Percentiles rank a stretch among this genome's conserved stretches.
Evolutionary conservation across 2,113 vertebrate species (phyloP).

Genomic region (Ptyas mucosa): DNA sequence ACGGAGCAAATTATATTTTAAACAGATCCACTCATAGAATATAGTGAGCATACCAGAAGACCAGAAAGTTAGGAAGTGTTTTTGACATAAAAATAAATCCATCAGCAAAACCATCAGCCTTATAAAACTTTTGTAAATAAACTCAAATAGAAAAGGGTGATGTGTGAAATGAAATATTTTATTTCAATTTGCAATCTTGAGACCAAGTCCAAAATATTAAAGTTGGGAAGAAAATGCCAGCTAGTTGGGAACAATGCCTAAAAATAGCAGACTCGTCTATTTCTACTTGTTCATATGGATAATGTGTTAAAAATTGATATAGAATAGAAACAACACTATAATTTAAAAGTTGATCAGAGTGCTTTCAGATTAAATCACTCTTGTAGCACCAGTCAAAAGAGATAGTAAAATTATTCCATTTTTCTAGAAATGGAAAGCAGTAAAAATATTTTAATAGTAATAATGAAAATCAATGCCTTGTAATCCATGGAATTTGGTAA

Average conservation of each 20-base stretch:
- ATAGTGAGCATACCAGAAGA: background rate
- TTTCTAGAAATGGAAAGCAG: background rate
- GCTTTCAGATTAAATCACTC: too few relatives aligned
- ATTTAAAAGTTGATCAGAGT: background rate
- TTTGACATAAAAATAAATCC: background rate
- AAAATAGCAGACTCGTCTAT: background rate
- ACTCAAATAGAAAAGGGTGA: constrained; percentile 3
- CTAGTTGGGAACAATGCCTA: background rate
- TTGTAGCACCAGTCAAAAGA: background rate
- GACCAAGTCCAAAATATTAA: background rate
- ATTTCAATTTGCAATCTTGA: background rate
- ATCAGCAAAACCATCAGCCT: background rate
- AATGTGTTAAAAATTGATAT: background rate
- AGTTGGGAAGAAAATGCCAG: background rate
- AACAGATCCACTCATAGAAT: background rate
- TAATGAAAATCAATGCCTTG: background rate
- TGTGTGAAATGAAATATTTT: background rate
- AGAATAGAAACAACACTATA: background rate
- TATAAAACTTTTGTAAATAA: background rate
- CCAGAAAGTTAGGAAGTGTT: background rate
- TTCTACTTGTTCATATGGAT: background rate
- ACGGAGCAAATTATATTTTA: background rate
- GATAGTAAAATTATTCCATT: background rate
- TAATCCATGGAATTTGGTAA: background rate
- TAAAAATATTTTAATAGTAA: background rate